These are phyloP conservation scores for Malurus melanocephalus DNA, from an alignment of 2,113 vertebrate genomes.

Conservation along the genomic window DNA sequence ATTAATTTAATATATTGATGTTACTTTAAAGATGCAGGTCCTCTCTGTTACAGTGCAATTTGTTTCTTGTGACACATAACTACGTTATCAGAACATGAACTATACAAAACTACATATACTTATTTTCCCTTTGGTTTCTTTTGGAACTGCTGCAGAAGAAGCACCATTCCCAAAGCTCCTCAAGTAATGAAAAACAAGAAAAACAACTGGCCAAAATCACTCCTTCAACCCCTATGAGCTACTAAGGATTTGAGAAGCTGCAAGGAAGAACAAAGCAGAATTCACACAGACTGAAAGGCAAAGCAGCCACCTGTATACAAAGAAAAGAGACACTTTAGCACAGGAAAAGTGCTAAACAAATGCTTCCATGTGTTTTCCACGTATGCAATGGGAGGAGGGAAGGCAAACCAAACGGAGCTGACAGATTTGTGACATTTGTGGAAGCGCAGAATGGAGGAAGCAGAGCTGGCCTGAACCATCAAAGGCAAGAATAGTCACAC, in stretches of 20 bases:
- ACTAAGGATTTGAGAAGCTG: background rate
- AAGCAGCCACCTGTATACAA: background rate
- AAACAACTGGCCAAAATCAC: background rate
- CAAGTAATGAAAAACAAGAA: background rate
- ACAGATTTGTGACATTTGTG: background rate
- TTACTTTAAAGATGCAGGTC: background rate
- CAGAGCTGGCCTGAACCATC: background rate
- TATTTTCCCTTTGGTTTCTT: background rate
- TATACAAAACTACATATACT: background rate
- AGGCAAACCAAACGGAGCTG: background rate
- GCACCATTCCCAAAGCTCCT: background rate
- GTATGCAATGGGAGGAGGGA: background rate
- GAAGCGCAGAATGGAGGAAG: background rate
- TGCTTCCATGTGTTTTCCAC: background rate
- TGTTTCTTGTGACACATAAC: background rate
- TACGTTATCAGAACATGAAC: background rate
- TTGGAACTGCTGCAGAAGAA: background rate
- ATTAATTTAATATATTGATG: background rate
- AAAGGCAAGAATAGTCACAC: background rate
- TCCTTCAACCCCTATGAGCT: background rate
- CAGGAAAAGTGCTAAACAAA: background rate
- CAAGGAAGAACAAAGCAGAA: background rate
- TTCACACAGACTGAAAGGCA: background rate
- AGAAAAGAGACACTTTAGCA: background rate
- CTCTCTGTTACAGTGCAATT: background rate